Evolutionary conservation across 2,888 invertebrate species (phyloP), one percentile per base, ranked within the genome.

Genomic region (Thysanoteuthis rhombus): DNA sequence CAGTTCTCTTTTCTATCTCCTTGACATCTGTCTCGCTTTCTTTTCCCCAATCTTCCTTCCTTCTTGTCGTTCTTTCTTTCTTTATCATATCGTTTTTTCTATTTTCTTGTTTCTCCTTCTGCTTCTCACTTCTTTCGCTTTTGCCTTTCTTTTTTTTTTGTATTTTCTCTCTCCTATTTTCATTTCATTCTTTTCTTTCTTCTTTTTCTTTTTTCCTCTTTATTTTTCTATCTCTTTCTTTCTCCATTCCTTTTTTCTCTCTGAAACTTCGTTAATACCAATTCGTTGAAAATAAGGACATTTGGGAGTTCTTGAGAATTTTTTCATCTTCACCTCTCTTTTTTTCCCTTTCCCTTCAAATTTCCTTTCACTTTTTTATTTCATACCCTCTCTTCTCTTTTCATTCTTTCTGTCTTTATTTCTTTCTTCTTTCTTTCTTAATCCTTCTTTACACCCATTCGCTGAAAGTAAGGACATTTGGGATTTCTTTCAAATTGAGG

Each of bases 41-140:
- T 58, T 58, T 22, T 28, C 32, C 8, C 32, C 10, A 5, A 32
- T 32, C 12, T 32, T 12, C 8, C 32, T 58, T 58, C 58, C 12
- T 58, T 32, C 32, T 6, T 10, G 32, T 28, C 32, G 8, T 12
- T 32, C 12, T 32, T 3, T 58, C 12, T 28, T 32, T 32, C 12
- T 32, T 32, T 6, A n/a, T 75, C 0, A 8, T 8, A 4, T 75
- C 16, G 10, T n/a, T 12, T 10, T 75, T n/a, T 10, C 10, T n/a
- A n/a, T 75, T 12, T 16, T n/a, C n/a, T 75, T 8, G 2, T 32
- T n/a, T 32, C n/a, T 32, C n/a, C 16, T n/a, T 75, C n/a, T 10
- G 0, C n/a, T 75, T 75, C 0, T n/a, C 8, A 0, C 8, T n/a
- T n/a, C 10, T 4, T n/a, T 75, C 10, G 1, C n/a, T n/a, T n/a